Evolutionary conservation across 2,797 vertebrate species (phyloP).

Genomic region (Enteromius radiatus): DNA sequence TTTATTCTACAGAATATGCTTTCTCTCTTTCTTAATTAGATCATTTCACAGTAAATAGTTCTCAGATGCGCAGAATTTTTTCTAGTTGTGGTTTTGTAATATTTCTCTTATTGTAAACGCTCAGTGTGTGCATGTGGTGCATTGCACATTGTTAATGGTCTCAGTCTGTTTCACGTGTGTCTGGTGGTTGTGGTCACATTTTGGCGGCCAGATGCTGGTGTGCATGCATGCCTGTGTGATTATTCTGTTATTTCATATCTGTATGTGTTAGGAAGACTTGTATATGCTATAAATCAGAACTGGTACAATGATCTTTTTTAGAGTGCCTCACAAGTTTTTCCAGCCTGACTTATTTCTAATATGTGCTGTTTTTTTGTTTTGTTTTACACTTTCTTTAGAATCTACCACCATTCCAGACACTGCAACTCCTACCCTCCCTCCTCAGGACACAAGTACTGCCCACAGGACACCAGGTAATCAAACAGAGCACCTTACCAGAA

Average conservation of each 20-base stretch:
- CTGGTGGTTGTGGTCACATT: slow-evolving; percentile 29
- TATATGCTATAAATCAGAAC: background rate
- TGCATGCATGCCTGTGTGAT: slow-evolving; percentile 19
- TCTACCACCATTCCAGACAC: slow-evolving; percentile 88
- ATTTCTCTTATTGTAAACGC: slow-evolving; percentile 14
- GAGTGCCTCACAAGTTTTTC: background rate
- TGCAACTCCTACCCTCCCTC: slow-evolving; percentile 82
- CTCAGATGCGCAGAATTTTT: slow-evolving; percentile 52
- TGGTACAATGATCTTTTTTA: background rate
- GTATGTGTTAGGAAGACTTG: background rate
- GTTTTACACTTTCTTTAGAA: slow-evolving; percentile 73
- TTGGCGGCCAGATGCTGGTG: slow-evolving; percentile 7
- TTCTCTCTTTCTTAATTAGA: slow-evolving; percentile 10
- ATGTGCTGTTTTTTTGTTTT: background rate
- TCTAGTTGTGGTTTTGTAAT: slow-evolving; percentile 53
- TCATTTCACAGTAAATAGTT: slow-evolving; percentile 49
- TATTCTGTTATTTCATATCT: slow-evolving; percentile 3
- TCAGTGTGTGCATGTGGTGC: slow-evolving; percentile 10
- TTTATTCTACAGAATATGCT: background rate
- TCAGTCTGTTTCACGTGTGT: slow-evolving; percentile 22
- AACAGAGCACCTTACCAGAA: slow-evolving; percentile 10
- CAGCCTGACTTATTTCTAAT: slow-evolving; percentile 23
- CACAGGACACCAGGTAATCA: slow-evolving; percentile 75
- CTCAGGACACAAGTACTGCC: slow-evolving; percentile 78
- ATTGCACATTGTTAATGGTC: slow-evolving; percentile 34